Conservation (phyloP, 2,888 invertebrate genomes). For the Eledona agricola region DNA sequence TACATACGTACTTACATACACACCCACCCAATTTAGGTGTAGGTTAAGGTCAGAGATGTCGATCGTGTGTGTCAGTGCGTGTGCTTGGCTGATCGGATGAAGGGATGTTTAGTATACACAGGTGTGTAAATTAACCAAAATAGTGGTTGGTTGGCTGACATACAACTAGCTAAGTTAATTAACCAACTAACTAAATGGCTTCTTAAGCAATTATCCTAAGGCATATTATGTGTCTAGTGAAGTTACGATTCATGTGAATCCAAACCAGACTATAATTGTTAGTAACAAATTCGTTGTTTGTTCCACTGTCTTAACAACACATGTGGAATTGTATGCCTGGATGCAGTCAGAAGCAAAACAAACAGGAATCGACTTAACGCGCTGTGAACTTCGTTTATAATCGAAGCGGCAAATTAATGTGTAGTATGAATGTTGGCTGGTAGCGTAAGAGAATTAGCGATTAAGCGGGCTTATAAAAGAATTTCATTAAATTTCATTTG, state of each 20-base stretch:
- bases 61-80: too few species aligned
- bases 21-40: too few species aligned
- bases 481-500: conserved; percentile 30
- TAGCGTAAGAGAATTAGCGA: conserved; percentile 16
- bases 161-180: conserved; percentile 56
- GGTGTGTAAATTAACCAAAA: conserved; percentile 52
- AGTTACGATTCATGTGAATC: conserved; percentile 54
- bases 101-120: conserved; percentile 43
- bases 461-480: conserved; percentile 5
- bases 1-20: too few species aligned
- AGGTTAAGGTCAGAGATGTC: too few species aligned
- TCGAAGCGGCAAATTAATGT: conserved; percentile 27
- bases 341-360: conserved; percentile 35
- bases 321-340: conserved; percentile 28
- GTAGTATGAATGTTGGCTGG: conserved; percentile 12
- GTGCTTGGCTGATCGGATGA: conserved; percentile 29
- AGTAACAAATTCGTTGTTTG: conserved; percentile 38
- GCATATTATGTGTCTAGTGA: conserved; percentile 57
- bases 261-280: conserved; percentile 49
- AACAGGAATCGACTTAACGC: conserved; percentile 20
- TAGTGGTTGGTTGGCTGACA: conserved; percentile 50
- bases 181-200: conserved; percentile 59
- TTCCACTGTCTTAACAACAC: conserved; percentile 36
- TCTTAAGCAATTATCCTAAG: conserved; percentile 60
- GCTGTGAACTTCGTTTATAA: conserved; percentile 30